A percentile compares a stretch with the other conserved stretches of the same genome.
These are phyloP conservation scores for Sinonovacula constricta DNA, from an alignment of 1,140 invertebrate genomes.

Conservation along the genomic window DNA sequence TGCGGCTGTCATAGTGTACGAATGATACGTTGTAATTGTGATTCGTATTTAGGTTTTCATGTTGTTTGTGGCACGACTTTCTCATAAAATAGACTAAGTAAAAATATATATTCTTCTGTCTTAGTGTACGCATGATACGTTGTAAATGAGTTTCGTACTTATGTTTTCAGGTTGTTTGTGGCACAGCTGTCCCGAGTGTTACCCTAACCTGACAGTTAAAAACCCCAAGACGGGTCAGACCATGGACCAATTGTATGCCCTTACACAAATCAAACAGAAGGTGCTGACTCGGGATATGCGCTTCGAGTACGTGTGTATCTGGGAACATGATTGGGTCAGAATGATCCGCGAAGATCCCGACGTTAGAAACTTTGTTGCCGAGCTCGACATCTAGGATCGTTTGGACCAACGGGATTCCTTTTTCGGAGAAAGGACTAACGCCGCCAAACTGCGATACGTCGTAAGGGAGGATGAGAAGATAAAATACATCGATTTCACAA, in stretches of 20 bases:
- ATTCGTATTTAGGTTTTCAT: too few relatives aligned
- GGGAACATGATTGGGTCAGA: constrained; percentile 19
- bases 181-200: constrained; percentile 16
- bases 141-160: too few relatives aligned
- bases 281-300: neutral
- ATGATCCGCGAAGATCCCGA: neutral
- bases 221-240: constrained; percentile 17
- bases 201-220: neutral
- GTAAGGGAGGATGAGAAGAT: neutral
- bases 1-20: too few relatives aligned
- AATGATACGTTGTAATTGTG: too few relatives aligned
- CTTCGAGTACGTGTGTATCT: constrained; percentile 34
- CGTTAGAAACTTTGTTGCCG: constrained; percentile 2
- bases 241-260: constrained; percentile 12
- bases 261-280: constrained; percentile 14
- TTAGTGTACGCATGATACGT: too few relatives aligned
- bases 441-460: neutral
- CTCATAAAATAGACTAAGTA: too few relatives aligned
- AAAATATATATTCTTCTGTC: too few relatives aligned
- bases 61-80: too few relatives aligned
- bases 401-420: constrained; percentile 18
- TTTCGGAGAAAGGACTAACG: constrained; percentile 16
- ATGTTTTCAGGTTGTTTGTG: too few relatives aligned
- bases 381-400: neutral
- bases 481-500: constrained; percentile 4